Conservation (phyloP, 2,797 vertebrate species). For the Leptodactylus fallax region DNA sequence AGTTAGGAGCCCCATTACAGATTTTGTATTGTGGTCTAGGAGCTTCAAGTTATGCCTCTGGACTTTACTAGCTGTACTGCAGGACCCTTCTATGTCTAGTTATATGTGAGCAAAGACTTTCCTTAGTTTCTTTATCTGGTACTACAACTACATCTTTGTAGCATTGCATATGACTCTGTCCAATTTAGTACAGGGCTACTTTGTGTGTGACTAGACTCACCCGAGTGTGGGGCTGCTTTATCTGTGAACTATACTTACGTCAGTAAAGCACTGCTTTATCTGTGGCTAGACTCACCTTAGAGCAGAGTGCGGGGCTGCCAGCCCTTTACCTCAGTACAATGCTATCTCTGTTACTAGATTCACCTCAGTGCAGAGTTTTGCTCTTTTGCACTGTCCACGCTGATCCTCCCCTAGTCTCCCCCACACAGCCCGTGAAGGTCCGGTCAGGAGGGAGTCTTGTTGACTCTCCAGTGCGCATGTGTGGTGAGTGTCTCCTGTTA, state of each 20-base stretch:
- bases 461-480: constrained; percentile 37
- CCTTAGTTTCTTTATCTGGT: too few relatives aligned
- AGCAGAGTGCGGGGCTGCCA: too few relatives aligned
- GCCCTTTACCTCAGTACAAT: too few relatives aligned
- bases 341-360: too few relatives aligned
- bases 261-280: background rate
- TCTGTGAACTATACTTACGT: background rate
- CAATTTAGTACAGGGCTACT: background rate
- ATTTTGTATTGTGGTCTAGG: too few relatives aligned
- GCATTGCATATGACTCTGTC: too few relatives aligned
- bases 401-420: constrained; percentile 23
- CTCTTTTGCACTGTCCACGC: background rate
- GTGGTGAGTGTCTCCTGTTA: constrained; percentile 21
- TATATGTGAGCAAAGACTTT: too few relatives aligned
- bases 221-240: background rate
- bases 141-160: too few relatives aligned
- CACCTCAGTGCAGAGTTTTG: background rate
- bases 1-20: too few relatives aligned
- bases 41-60: too few relatives aligned
- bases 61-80: too few relatives aligned
- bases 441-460: constrained; percentile 27
- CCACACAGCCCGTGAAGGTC: constrained; percentile 39
- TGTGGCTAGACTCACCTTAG: background rate
- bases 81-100: too few relatives aligned
- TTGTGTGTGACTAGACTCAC: background rate